Conservation (phyloP, 2,888 invertebrate species). For the Pseudolycoriella hygida region DNA sequence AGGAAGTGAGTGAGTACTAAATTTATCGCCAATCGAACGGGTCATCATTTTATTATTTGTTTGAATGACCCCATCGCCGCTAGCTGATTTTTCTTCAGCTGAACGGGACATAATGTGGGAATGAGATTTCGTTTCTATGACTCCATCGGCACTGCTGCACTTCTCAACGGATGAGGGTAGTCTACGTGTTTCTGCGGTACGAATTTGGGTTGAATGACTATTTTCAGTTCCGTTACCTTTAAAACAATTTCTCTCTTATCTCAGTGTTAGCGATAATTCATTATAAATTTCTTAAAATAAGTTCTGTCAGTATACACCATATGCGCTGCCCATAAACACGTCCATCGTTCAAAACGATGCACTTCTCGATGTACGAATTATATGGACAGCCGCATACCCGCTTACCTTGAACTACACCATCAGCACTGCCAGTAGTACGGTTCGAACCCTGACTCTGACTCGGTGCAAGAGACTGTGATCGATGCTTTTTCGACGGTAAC, state of each 20-base stretch:
- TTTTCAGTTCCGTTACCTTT: background rate
- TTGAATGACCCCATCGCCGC: slow-evolving; percentile 34
- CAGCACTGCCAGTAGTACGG: slow-evolving; percentile 33
- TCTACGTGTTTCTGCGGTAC: slow-evolving; percentile 15
- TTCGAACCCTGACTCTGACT: slow-evolving; percentile 20
- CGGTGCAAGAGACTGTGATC: slow-evolving; percentile 65
- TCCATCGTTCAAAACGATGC: too few relatives aligned
- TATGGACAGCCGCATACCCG: too few relatives aligned
- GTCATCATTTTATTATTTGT: slow-evolving; percentile 27
- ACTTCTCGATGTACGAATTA: too few relatives aligned
- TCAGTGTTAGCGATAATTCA: background rate
- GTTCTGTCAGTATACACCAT: too few relatives aligned
- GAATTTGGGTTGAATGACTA: background rate
- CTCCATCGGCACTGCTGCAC: slow-evolving; percentile 50
- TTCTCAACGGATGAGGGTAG: slow-evolving; percentile 28
- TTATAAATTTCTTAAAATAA: background rate
- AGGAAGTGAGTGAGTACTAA: slow-evolving; percentile 40
- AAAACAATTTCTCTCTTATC: background rate
- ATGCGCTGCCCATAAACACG: too few relatives aligned
- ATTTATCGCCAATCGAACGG: slow-evolving; percentile 30
- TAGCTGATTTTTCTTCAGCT: slow-evolving; percentile 32
- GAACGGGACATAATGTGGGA: slow-evolving; percentile 8
- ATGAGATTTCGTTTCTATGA: slow-evolving; percentile 33
- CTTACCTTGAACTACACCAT: slow-evolving; percentile 44
- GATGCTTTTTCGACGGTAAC: slow-evolving; percentile 43